Conservation (phyloP, 2,113 vertebrate species). For the Indicator maculatus region DNA sequence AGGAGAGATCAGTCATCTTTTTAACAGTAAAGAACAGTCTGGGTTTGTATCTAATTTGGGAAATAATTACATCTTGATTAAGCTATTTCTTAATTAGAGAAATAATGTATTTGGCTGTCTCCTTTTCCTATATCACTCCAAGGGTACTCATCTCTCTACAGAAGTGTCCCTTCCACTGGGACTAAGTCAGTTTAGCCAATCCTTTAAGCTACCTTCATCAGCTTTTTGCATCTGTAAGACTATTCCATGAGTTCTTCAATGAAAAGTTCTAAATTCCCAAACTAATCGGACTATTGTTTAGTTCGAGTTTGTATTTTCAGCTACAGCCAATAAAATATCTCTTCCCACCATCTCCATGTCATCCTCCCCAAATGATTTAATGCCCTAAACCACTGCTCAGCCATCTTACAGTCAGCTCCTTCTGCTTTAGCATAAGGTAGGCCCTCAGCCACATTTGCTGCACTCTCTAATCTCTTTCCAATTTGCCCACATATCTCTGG, state of each 20-base stretch:
- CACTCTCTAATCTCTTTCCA: background rate
- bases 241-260: background rate
- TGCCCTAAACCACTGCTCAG: background rate
- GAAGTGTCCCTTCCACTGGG: background rate
- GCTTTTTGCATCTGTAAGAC: background rate
- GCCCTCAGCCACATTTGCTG: background rate
- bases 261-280: background rate
- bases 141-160: background rate
- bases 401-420: background rate
- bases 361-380: background rate
- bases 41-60: background rate
- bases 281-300: background rate
- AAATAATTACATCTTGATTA: background rate
- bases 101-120: background rate
- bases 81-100: conserved; percentile 9
- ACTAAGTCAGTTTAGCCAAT: background rate
- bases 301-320: background rate
- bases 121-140: background rate
- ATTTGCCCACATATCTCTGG: background rate
- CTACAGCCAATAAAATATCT: background rate
- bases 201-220: background rate
- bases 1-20: background rate
- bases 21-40: background rate
- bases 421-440: background rate
- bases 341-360: background rate